Conservation (phyloP, 2,113 vertebrate species). For the Puffinus mauretanicus region DNA sequence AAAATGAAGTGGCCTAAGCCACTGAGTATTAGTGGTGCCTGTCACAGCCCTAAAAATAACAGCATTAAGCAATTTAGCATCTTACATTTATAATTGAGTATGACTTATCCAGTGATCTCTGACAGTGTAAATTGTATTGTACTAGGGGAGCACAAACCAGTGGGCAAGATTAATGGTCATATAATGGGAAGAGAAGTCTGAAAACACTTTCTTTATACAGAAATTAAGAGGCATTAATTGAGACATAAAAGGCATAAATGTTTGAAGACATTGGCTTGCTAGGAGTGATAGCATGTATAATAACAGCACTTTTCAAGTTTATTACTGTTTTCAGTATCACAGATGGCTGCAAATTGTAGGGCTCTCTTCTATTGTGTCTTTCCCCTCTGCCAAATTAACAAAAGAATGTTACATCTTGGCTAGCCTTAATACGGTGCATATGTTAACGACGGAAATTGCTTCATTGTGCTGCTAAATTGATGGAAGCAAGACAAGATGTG, state of each 20-base stretch:
- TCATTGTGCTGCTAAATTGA: neutral
- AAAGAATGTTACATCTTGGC: neutral
- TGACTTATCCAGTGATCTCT: conserved; percentile 9
- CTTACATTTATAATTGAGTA: neutral
- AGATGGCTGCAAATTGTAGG: neutral
- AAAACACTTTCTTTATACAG: neutral
- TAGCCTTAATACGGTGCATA: neutral
- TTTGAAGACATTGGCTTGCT: conserved; percentile 8
- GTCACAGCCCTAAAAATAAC: neutral
- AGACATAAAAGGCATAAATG: neutral
- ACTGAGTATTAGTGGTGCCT: neutral
- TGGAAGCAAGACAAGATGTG: neutral
- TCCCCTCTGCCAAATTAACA: neutral
- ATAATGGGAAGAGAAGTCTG: neutral
- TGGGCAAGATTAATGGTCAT: neutral
- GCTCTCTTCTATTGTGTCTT: neutral
- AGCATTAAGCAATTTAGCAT: neutral
- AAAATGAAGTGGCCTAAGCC: neutral
- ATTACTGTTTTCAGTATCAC: neutral
- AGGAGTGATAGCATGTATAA: neutral
- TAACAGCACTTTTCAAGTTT: neutral
- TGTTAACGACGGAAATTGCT: neutral
- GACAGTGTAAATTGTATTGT: neutral
- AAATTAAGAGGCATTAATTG: conserved; percentile 23
- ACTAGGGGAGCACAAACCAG: neutral